Conservation (phyloP, 2,113 vertebrate genomes). For the Smithornis capensis region DNA sequence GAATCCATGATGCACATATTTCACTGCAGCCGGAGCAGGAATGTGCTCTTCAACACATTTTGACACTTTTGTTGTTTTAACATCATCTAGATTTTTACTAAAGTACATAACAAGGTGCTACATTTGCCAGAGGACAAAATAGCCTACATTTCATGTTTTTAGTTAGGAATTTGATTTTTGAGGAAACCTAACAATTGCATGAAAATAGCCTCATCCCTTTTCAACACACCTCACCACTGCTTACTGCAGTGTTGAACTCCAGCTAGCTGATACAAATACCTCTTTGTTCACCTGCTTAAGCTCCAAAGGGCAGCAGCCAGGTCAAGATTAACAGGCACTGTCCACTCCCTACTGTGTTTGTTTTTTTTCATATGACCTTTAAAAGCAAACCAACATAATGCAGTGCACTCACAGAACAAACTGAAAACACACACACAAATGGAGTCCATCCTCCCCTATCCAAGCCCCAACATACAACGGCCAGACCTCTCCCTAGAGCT, state of each 20-base stretch:
- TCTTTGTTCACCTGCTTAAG: not conserved
- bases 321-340: not conserved
- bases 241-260: not conserved
- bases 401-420: not conserved
- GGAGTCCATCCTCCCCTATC: rapidly evolving
- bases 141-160: not conserved
- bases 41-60: not conserved
- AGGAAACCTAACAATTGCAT: not conserved
- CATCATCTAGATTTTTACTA: not conserved
- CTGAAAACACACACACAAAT: not conserved
- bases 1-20: not conserved
- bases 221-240: not conserved
- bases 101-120: not conserved
- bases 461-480: not conserved
- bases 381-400: not conserved
- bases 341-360: not conserved
- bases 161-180: not conserved
- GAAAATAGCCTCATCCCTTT: not conserved
- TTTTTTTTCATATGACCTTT: not conserved
- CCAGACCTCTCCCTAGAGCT: not conserved
- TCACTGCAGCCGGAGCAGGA: not conserved
- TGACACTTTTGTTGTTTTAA: not conserved
- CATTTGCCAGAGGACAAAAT: not conserved
- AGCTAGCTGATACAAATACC: not conserved
- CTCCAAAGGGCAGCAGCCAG: not conserved